Percentiles rank a stretch among this genome's conserved stretches.
Evolutionary conservation across 2,888 invertebrate genomes (phyloP).

Genomic region (Proisotoma minuta): DNA sequence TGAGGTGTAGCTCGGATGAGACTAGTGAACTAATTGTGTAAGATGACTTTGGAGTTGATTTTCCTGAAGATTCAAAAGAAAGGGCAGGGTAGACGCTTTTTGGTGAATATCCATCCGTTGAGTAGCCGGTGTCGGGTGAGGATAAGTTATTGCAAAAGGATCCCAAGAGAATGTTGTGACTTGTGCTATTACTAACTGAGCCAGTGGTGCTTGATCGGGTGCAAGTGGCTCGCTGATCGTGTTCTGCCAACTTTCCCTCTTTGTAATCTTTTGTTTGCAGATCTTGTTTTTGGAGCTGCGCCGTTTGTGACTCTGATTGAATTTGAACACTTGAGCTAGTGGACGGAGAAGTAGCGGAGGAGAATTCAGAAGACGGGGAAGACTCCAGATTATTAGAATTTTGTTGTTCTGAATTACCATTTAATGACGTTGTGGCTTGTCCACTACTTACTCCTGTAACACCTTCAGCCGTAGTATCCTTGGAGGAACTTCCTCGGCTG

Average conservation of each 20-base stretch:
- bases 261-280: slow-evolving; percentile 3
- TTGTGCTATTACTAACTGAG: slow-evolving; percentile 35
- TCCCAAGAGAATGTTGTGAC: slow-evolving; percentile 36
- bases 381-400: neutral
- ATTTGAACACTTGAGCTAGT: neutral
- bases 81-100: slow-evolving; percentile 46
- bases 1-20: slow-evolving; percentile 39
- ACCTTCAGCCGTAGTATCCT: slow-evolving; percentile 17
- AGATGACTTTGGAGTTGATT: slow-evolving; percentile 43
- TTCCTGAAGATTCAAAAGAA: slow-evolving; percentile 43
- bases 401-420: neutral
- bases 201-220: slow-evolving; percentile 19
- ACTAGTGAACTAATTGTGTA: slow-evolving; percentile 46
- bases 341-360: neutral
- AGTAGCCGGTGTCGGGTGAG: slow-evolving; percentile 47
- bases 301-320: neutral
- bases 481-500: slow-evolving; percentile 26
- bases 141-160: slow-evolving; percentile 45
- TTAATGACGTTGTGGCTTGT: neutral
- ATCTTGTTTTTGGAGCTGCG: slow-evolving; percentile 2
- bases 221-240: slow-evolving; percentile 8
- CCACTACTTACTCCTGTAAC: slow-evolving; percentile 2
- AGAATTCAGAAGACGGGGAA: neutral
- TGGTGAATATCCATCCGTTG: slow-evolving; percentile 47
- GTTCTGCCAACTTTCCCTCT: neutral